Evolutionary conservation across 2,797 vertebrate species (phyloP), one percentile per base, ranked within the genome.

Genomic region (Hylomyscus alleni): DNA sequence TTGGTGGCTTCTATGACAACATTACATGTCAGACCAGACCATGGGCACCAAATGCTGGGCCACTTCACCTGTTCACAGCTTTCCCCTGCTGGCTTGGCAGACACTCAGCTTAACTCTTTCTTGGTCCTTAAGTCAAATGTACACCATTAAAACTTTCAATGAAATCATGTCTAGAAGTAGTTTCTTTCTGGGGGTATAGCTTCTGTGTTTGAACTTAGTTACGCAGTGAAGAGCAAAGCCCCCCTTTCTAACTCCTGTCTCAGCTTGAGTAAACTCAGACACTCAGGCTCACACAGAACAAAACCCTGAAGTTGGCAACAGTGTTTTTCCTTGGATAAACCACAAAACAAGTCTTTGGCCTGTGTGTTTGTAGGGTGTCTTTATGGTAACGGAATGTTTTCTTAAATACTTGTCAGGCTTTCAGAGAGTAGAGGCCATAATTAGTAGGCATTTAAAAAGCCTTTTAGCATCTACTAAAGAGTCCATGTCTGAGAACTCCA

Each of bases 381-480:
- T 84, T 76, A 72, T 72, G 52, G 84, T 29, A 83, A 76, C 87
- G 8, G n/a, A 65, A 67, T 72, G 29, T 44, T 72, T 95, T 87
- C 62, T 82, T 58, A 88, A 62, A 50, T 62, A 58, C 12, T 80
- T 81, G 77, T 69, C 22, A 31, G 80, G 80, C 22, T 75, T 69
- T n/a, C 14, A 65, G 83, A 83, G 50, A 92, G 62, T 29, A 72
- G 47, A 58, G 52, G 34, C 24, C 44, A 19, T 96, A 60, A 90
- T 95, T 89, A 93, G 37, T 40, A 83, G n/a, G 60, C 47, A 47
- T 94, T 95, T 95, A 54, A 47, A 80, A 89, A 78, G 62, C 13
- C 90, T 40, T 80, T 89, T 8, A 75, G 54, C 62, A 72, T 77
- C 52, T 95, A 93, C 95, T 92, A 85, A 93, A 80, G 85, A 92